phyloP scores from a whole-genome alignment of 2,113 vertebrate genomes.

The Dromas ardeola region DNA sequence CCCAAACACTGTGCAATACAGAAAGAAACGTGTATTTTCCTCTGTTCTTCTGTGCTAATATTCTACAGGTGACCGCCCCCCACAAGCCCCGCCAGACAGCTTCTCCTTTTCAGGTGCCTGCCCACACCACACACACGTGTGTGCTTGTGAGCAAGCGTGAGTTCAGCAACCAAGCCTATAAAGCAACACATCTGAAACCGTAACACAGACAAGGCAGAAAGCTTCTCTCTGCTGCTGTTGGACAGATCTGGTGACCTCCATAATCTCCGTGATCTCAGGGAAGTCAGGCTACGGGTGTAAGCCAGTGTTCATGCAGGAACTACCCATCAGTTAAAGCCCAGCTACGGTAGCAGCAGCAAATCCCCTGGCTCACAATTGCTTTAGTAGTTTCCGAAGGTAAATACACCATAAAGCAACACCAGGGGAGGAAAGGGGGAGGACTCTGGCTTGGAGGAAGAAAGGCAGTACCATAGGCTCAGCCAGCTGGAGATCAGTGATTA shows the following conservation, averaged over 20 bases:
- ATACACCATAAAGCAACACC: not conserved
- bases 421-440: not conserved
- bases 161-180: not conserved
- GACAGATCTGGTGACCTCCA: not conserved
- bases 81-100: not conserved
- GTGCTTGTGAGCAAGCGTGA: not conserved
- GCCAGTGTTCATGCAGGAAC: not conserved
- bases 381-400: not conserved
- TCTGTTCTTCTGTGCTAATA: not conserved
- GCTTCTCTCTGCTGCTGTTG: not conserved
- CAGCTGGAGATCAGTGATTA: not conserved
- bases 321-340: not conserved
- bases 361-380: not conserved
- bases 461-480: not conserved
- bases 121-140: rapidly evolving
- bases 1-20: not conserved
- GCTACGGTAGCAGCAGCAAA: not conserved
- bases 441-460: not conserved
- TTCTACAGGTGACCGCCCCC: not conserved
- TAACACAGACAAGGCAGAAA: not conserved
- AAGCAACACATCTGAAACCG: not conserved
- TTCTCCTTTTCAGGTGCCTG: too few relatives aligned
- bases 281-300: not conserved
- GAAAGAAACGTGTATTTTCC: rapidly evolving
- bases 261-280: not conserved